Conservation (phyloP, 2,113 vertebrate species). For the Gambusia holbrooki region DNA sequence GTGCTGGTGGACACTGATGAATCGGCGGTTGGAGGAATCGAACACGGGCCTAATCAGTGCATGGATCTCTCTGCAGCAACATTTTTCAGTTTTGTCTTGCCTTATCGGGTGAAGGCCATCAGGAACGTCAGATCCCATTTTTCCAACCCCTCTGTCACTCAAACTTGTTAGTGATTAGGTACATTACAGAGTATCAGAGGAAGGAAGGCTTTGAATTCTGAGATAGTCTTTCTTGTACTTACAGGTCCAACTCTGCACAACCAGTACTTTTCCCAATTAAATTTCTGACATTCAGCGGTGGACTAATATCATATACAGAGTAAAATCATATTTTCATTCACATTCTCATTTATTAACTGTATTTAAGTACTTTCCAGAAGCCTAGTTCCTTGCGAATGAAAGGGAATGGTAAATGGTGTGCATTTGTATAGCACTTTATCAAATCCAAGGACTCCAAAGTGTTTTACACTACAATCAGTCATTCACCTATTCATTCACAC, state of each 20-base stretch:
- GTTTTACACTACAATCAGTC: too few relatives aligned
- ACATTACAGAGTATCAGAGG: slow-evolving; percentile 57
- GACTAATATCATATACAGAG: neutral
- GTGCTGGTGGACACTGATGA: slow-evolving; percentile 76
- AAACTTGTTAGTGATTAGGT: slow-evolving; percentile 47
- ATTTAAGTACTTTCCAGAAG: neutral
- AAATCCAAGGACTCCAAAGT: too few relatives aligned
- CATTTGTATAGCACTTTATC: too few relatives aligned
- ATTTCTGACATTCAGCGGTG: neutral
- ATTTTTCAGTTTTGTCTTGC: slow-evolving; percentile 81
- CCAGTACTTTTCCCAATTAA: slow-evolving; percentile 1
- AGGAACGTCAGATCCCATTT: slow-evolving; percentile 63
- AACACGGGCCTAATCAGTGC: slow-evolving; percentile 75
- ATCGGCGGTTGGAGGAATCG: slow-evolving; percentile 71
- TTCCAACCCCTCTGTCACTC: slow-evolving; percentile 58
- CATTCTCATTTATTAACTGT: neutral
- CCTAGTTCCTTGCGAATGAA: too few relatives aligned
- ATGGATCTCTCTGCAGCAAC: slow-evolving; percentile 73
- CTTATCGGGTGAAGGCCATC: slow-evolving; percentile 69
- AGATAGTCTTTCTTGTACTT: slow-evolving; percentile 1
- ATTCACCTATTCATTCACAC: too few relatives aligned
- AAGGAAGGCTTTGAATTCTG: slow-evolving; percentile 19
- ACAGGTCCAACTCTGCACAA: neutral
- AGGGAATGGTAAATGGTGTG: too few relatives aligned
- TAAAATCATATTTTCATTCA: neutral